Base-by-base conservation (phyloP, 2,113 vertebrate species). In the Pseudorhombus dupliciocellatus region DNA sequence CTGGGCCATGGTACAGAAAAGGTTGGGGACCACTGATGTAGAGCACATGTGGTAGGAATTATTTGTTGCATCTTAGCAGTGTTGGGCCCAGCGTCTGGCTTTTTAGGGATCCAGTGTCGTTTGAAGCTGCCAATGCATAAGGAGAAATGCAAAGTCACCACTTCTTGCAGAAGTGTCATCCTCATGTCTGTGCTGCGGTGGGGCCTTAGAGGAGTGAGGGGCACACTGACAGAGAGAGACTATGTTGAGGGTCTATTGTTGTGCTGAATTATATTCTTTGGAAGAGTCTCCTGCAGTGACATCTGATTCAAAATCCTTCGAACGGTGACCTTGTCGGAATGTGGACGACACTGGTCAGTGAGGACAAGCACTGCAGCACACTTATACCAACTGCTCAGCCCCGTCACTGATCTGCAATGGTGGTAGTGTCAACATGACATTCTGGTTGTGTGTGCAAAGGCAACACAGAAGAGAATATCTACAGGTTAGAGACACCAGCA, bases 371-470 rank as follows among this genome's bases (percentile, higher is more conserved):
- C 55, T 44, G 72, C 7, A 10, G 55, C 42, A 69, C 30, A 30
- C 50, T 70, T 51, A 44, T n/a, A 57, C 74, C 70, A 63, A 77
- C 77, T 66, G 82, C 59, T 78, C 57, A 4, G 31, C 53, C 57
- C 64, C 14, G 60, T 66, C 75, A 80, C 77, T 26, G 58, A 63
- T 72, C 59, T 52, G 54, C 53, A 24, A 31, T 80, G 85, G 68
- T 76, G 46, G 62, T 77, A 79, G 79, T 84, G 72, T 84, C 86
- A 87, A 89, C 85, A 89, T 75, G 77, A 83, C 84, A 87, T 90
- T 87, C 78, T 79, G 12, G 4, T 40, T 24, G 4, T 77, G 67
- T 46, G 58, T 84, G 75, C 79, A 83, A 72, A 71, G 25, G 20
- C 83, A 87, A 88, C 61, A 90, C 31, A 75, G 83, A 82, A 37